phyloP scores from a whole-genome alignment of 2,888 invertebrate genomes.

The Salpingus planirostris region DNA sequence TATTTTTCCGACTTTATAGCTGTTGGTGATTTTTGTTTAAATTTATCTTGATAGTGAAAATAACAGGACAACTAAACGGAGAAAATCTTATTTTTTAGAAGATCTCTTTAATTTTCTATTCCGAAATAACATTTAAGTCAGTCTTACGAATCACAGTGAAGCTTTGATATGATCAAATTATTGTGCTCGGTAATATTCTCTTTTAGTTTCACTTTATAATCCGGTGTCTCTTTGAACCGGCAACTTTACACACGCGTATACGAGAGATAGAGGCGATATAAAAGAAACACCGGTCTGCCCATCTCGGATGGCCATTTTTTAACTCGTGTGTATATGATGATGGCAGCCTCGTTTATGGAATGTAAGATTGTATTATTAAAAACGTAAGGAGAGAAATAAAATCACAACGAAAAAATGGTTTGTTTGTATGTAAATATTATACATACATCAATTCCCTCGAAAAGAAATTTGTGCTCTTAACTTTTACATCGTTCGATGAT shows the following conservation, averaged over 20 bases:
- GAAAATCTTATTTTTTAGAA: conserved; percentile 17
- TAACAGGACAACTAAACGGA: conserved; percentile 9
- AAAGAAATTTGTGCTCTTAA: conserved; percentile 16
- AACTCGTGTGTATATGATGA: no score
- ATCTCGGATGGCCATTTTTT: no score
- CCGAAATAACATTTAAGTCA: conserved; percentile 46
- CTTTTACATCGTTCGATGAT: conserved; percentile 31
- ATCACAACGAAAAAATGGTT: not conserved
- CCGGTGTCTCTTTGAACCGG: no score
- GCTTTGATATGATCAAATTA: conserved; percentile 49
- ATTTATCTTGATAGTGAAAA: no score
- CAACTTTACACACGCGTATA: no score
- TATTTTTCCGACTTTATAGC: conserved; percentile 30
- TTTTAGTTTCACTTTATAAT: no score
- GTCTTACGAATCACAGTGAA: conserved; percentile 50
- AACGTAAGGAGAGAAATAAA: conserved; percentile 14
- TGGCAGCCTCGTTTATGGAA: no score
- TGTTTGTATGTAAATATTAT: conserved; percentile 7
- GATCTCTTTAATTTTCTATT: conserved; percentile 31
- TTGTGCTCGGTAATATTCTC: conserved; percentile 40
- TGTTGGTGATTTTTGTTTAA: conserved; percentile 33
- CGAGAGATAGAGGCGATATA: no score
- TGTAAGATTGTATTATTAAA: no score
- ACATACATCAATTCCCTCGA: conserved; percentile 16
- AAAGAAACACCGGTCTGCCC: no score